phyloP scores from a whole-genome alignment of 2,888 invertebrate species.

The Onthophagus sagittarius region DNA sequence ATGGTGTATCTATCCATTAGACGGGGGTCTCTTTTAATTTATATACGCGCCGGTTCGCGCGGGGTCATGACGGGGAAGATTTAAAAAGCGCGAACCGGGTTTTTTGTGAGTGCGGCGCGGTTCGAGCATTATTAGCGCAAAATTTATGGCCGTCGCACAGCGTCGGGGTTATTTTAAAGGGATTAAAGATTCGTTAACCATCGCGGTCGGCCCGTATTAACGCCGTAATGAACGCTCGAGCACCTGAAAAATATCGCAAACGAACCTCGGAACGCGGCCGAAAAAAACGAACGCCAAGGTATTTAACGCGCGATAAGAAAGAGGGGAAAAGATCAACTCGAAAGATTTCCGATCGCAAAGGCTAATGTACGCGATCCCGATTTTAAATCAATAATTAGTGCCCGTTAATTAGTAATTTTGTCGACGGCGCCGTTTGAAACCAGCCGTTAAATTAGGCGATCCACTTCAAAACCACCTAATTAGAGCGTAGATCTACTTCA shows the following conservation, averaged over 20 bases:
- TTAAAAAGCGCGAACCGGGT: neutral
- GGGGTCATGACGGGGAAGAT: neutral
- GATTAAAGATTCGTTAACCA: neutral
- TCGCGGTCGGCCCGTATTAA: neutral
- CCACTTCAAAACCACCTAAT: neutral
- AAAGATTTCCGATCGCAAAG: neutral
- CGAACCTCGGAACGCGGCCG: neutral
- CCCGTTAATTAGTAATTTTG: constrained; percentile 5
- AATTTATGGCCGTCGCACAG: neutral
- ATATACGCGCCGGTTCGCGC: neutral
- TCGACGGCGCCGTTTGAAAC: neutral
- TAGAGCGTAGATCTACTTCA: neutral
- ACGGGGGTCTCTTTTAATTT: constrained; percentile 7
- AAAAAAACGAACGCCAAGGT: constrained; percentile 8
- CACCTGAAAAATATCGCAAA: neutral
- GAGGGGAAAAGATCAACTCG: neutral
- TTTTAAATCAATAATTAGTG: constrained; percentile 9
- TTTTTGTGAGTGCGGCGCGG: neutral
- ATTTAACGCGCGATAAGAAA: constrained; percentile 7
- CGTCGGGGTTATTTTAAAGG: neutral
- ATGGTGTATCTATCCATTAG: neutral
- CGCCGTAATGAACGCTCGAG: constrained; percentile 10
- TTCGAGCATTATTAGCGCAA: constrained; percentile 6
- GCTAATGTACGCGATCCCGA: constrained; percentile 1
- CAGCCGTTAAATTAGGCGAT: neutral